Percentiles rank a stretch among this genome's conserved stretches.
Conservation (phyloP, 1,140 invertebrate species). For the Palaemon carinicauda region DNA sequence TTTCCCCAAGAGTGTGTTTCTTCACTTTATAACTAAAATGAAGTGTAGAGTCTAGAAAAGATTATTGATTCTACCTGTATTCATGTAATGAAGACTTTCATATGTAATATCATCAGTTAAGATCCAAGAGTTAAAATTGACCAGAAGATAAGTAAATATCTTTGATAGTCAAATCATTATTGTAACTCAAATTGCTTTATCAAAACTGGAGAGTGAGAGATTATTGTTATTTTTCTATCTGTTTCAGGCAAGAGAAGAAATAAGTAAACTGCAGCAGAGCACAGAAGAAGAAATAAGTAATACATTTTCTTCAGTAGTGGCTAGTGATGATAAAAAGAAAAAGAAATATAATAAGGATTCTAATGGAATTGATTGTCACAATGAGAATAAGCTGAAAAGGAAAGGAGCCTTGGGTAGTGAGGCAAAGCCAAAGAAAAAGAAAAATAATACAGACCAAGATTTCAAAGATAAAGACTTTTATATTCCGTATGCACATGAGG, state of each 20-base stretch:
- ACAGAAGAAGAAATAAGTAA: slow-evolving; percentile 21
- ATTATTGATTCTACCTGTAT: no score
- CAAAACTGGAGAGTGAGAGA: no score
- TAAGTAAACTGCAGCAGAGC: slow-evolving; percentile 19
- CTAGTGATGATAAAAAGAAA: not conserved
- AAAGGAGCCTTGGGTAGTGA: not conserved
- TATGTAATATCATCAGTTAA: no score
- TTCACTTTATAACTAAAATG: no score
- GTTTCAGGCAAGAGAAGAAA: slow-evolving; percentile 13
- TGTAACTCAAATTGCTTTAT: no score
- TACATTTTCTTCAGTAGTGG: slow-evolving; percentile 18
- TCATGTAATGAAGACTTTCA: no score
- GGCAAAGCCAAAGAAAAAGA: not conserved
- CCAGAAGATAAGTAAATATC: no score
- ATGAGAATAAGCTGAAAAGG: not conserved
- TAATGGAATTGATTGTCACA: not conserved
- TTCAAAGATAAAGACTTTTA: slow-evolving; percentile 30
- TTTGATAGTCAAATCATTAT: no score
- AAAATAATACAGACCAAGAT: slow-evolving; percentile 17
- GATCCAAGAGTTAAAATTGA: no score
- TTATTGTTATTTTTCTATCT: no score
- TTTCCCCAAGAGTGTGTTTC: no score
- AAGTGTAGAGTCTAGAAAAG: no score
- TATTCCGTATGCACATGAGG: slow-evolving; percentile 20
- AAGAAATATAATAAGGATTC: not conserved